Base-by-base conservation (phyloP, 1,140 invertebrate genomes). In the Musca vetustissima region DNA sequence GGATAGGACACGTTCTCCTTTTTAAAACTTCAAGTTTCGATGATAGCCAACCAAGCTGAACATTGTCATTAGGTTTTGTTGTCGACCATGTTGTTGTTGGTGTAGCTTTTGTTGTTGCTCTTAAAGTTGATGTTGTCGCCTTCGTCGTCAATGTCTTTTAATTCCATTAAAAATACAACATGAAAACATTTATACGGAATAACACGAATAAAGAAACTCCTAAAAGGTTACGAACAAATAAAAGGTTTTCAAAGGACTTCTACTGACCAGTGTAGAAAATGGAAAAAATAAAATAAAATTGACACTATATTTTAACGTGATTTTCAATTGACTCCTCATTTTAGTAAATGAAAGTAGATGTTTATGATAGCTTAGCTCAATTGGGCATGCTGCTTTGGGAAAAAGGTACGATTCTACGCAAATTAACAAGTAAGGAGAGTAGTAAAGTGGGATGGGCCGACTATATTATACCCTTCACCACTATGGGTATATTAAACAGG, bases 311-410 rank as follows among this genome's bases (percentile, higher is more conserved):
- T 61, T 61, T 64, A 69, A 69, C 59, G 48, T 52, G 59, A 69
- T 69, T 69, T 69, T 69, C 57, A 69, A 64, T 64, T 69, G 67
- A 69, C 59, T 64, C 48, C 48, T 64, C 57, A 69, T 59, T 69
- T 64, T 52, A n/a, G n/a, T 32, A 24, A 22, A 66, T 17, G 28
- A 53, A 32, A 52, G 17, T 66, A 11, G 32, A 53, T 66, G 13
- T 66, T 21, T 22, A 17, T 17, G n/a, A 4, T n/a, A 50, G 15
- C 49, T 50, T 49, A 50, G 57, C 2, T 64, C 48, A 69, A 52
- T 64, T 64, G 59, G 47, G 19, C 25, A 69, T 69, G 48, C n/a
- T 22, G 57, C 24, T 53, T n/a, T 43, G 59, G 13, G 2, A 28
- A 28, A 28, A 28, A 8, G 3, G 28, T 3, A 28, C 3, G 28